Base-by-base conservation (phyloP, 2,888 invertebrate species). In the Pristionchus arcanus region DNA sequence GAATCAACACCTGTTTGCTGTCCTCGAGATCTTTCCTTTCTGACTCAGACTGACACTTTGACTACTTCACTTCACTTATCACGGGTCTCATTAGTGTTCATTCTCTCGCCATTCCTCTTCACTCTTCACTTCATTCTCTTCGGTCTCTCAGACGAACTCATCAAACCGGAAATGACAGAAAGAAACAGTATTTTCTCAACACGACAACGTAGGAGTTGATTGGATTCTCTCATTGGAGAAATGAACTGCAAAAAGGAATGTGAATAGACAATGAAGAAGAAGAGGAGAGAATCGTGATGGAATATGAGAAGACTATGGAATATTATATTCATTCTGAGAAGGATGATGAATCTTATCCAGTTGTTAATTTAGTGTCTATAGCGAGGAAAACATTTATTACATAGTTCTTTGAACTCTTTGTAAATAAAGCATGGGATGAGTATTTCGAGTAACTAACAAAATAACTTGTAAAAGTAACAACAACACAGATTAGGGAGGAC, bases 71-170 rank as follows among this genome's bases (percentile, higher is more conserved):
- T 42, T 42, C 25, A 21, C 37, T 42, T 34, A 37, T 37, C 84
- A 25, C 84, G 13, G n/a, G 28, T 84, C 84, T 53, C 84, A 31
- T 34, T 84, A 74, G 74, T 74, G 74, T 74, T 74, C 74, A 19
- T 74, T 34, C 63, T 63, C 63, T 63, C 31, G 19, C 42, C 74
- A 25, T 25, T 74, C 74, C 37, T 37, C 74, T 21, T 74, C 74
- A 37, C 31, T 37, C 37, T 37, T 21, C n/a, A 16, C 1, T 74
- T 16, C n/a, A n/a, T 21, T n/a, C n/a, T 37, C 74, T 34, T 71
- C 71, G 3, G 16, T 31, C 16, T 28, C 34, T 71, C 71, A 15
- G 71, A 16, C 74, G 37, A 16, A 37, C 74, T 74, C 74, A 74
- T 74, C 74, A 34, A 74, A 74, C 74, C 74, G 74, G 74, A 37